Percentiles rank a stretch among this genome's conserved stretches.
Conservation (phyloP, 2,888 invertebrate genomes). For the Heteromyza rotundicornis region DNA sequence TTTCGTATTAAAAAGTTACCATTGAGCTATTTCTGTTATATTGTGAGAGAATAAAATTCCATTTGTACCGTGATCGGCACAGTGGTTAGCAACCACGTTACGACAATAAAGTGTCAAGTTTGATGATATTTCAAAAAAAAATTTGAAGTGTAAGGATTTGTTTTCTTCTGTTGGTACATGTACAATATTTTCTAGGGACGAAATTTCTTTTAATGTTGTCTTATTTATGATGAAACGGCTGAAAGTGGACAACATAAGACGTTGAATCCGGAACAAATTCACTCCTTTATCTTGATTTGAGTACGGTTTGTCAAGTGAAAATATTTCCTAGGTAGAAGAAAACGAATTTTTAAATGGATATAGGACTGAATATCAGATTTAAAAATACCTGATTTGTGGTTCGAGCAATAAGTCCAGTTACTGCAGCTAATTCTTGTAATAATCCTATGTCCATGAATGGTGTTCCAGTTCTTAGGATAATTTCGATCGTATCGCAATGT, state of each 20-base stretch:
- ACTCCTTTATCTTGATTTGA: constrained; percentile 65
- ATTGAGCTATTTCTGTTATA: constrained; percentile 57
- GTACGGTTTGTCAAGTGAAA: constrained; percentile 48
- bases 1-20: constrained; percentile 38
- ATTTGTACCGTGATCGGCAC: constrained; percentile 65
- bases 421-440: constrained; percentile 76
- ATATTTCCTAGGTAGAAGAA: constrained; percentile 51
- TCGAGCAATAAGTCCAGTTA: constrained; percentile 77
- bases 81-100: constrained; percentile 69
- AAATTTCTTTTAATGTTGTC: constrained; percentile 50
- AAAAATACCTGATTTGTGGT: constrained; percentile 66
- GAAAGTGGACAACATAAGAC: constrained; percentile 76
- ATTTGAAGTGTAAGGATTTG: constrained; percentile 61
- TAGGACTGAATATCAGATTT: background rate
- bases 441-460: constrained; percentile 72
- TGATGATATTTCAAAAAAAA: constrained; percentile 70
- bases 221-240: constrained; percentile 71
- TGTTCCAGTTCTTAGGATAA: constrained; percentile 74
- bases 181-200: constrained; percentile 45
- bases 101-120: constrained; percentile 76
- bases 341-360: no score
- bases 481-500: constrained; percentile 81
- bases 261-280: constrained; percentile 73
- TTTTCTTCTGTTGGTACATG: constrained; percentile 43
- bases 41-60: constrained; percentile 66